Conservation (phyloP, 2,797 vertebrate genomes). For the Trichosurus vulpecula region DNA sequence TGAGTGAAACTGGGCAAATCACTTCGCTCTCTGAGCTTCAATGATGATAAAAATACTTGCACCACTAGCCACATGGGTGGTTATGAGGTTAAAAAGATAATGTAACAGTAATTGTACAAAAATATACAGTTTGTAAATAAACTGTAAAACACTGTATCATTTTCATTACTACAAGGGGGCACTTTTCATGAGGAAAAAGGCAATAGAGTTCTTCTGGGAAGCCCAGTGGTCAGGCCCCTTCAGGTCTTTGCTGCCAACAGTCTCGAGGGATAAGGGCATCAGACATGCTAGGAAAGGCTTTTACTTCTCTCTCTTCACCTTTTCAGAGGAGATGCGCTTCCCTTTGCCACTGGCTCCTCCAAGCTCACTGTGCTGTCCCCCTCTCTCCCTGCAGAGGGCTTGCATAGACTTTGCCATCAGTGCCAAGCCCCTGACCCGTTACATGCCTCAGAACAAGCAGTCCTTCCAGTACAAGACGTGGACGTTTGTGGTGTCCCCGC, state of each 20-base stretch:
- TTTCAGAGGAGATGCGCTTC: not conserved
- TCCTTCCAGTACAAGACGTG: constrained; percentile 98
- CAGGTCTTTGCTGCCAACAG: not conserved
- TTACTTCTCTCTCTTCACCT: not conserved
- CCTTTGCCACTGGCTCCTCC: not conserved
- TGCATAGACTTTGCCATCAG: constrained; percentile 99
- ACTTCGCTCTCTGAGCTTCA: not conserved
- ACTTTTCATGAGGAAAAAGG: not conserved
- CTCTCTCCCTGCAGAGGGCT: constrained; percentile 88
- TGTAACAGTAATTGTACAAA: not conserved
- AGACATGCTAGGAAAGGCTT: not conserved
- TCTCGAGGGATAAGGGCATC: not conserved
- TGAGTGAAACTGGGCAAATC: not conserved
- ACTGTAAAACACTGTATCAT: not conserved
- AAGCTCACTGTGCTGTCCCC: not conserved
- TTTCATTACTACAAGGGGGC: not conserved
- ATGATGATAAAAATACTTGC: not conserved
- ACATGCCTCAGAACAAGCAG: constrained; percentile 96
- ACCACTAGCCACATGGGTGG: not conserved
- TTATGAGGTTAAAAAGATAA: not conserved
- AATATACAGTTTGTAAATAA: not conserved
- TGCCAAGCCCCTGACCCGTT: constrained; percentile 95
- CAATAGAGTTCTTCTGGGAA: not conserved
- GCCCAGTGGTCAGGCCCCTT: not conserved
- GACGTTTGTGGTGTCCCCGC: constrained; percentile 97